These are phyloP conservation scores for Chironomus riparius DNA, from an alignment of 2,888 invertebrate species.

Conservation along the genomic window DNA sequence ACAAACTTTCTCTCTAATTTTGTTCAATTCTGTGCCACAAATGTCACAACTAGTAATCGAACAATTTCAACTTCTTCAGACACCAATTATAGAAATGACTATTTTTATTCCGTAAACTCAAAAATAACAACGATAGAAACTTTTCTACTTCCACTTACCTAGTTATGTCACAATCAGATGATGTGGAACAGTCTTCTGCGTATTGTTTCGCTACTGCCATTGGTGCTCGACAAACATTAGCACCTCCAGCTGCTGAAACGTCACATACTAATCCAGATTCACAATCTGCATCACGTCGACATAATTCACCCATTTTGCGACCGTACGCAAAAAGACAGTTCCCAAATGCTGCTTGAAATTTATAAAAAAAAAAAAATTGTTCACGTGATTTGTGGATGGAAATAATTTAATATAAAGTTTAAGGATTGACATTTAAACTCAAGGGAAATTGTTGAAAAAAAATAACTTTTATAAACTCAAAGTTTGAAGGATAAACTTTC, in stretches of 20 bases:
- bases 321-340: constrained; percentile 61
- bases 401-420: too few relatives aligned
- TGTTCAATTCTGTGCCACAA: too few relatives aligned
- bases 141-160: constrained; percentile 32
- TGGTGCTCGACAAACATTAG: constrained; percentile 70
- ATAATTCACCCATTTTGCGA: constrained; percentile 70
- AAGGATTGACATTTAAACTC: too few relatives aligned
- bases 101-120: too few relatives aligned
- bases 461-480: too few relatives aligned
- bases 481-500: too few relatives aligned
- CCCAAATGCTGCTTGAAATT: constrained; percentile 45
- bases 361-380: too few relatives aligned
- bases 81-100: neutral
- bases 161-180: constrained; percentile 75
- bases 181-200: constrained; percentile 72
- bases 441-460: too few relatives aligned
- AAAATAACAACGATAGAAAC: neutral
- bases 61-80: too few relatives aligned
- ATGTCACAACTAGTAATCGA: too few relatives aligned
- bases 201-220: constrained; percentile 69
- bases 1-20: too few relatives aligned
- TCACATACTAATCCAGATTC: constrained; percentile 74
- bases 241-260: constrained; percentile 49
- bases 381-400: too few relatives aligned
- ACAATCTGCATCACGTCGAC: constrained; percentile 74